Base-by-base conservation (phyloP, 2,888 invertebrate species). In the Liposcelis brunnea region DNA sequence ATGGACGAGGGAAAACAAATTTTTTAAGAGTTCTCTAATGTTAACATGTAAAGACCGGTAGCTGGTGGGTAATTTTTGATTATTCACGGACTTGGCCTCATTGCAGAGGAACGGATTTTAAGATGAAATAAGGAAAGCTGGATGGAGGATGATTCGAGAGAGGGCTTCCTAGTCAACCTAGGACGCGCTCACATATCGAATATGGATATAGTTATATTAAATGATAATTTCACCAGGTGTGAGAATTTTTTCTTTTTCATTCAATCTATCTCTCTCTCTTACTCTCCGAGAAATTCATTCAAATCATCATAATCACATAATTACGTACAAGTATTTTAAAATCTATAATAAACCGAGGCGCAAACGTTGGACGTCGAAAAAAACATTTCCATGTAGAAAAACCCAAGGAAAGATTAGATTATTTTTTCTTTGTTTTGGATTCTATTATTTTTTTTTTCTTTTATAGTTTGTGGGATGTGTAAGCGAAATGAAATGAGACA, bases 171-270 rank as follows among this genome's bases (percentile, higher is more conserved):
- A 35, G 35, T 14, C 35, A 35, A 15, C 35, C 16, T 35, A 35
- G 10, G 35, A 6, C 16, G 5, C 16, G 16, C 6, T 4, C 16
- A 15, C 15, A 14, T 16, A 16, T 35, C 35, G 15, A 35, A 35
- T 35, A 35, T 35, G 35, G 35, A 35, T 35, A 35, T 35, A 35
- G 15, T 35, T 16, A 35, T 35, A 35, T 35, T 35, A 35, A 35
- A 35, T 35, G 16, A 14, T 35, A 35, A 35, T 35, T 35, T 16
- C 16, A 35, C 35, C 35, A 35, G 35, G 35, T 35, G 35, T 35
- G 35, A 35, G 35, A 35, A 35, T 35, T 35, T 35, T 35, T 35
- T 16, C 16, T 35, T 14, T 14, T 16, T 16, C 35, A 35, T 35
- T 35, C 35, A 35, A 15, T 35, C 35, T 16, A 16, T 35, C 35